Evolutionary conservation across 2,113 vertebrate species (phyloP).

Genomic region (Trogon melanurus): DNA sequence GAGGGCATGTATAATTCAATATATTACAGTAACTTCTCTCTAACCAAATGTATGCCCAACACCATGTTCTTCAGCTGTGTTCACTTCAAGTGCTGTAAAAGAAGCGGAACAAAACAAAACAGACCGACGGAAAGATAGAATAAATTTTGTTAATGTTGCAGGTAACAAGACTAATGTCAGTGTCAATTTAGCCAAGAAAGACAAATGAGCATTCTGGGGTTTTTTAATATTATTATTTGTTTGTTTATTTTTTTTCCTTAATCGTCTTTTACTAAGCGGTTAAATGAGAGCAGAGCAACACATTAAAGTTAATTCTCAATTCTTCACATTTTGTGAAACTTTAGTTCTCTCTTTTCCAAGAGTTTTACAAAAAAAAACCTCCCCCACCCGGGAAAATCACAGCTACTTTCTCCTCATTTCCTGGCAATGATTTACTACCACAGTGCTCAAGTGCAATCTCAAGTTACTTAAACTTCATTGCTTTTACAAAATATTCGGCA

Average conservation of each 20-base stretch:
- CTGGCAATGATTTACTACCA: neutral
- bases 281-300: neutral
- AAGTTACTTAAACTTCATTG: slow-evolving; percentile 1
- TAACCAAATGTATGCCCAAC: accelerated
- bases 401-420: neutral
- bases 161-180: neutral
- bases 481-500: slow-evolving; percentile 11
- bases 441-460: neutral
- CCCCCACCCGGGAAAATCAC: neutral
- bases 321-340: neutral
- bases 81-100: neutral
- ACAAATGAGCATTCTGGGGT: neutral
- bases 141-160: neutral
- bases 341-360: neutral
- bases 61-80: neutral
- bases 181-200: neutral
- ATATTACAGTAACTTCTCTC: neutral
- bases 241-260: neutral
- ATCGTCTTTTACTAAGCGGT: neutral
- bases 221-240: neutral
- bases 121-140: neutral
- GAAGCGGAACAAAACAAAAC: neutral
- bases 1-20: accelerated
- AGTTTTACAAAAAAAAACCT: neutral
- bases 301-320: neutral